These are phyloP conservation scores for Pteronotus mesoamericanus DNA, from an alignment of 2,797 vertebrate genomes.

Conservation along the genomic window DNA sequence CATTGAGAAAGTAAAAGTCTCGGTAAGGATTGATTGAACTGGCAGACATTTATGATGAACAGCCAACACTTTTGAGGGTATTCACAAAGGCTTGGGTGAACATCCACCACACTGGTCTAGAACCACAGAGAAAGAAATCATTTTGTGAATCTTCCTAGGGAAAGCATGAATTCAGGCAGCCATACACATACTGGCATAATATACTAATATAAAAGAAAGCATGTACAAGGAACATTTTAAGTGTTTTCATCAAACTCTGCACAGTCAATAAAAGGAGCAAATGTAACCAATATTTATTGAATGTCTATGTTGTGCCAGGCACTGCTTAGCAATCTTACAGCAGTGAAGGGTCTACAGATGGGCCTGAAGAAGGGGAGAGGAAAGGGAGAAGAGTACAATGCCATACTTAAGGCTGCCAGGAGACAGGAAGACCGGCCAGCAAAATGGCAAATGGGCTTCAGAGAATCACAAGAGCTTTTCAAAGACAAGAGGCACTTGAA, in stretches of 20 bases:
- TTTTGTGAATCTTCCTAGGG: background rate
- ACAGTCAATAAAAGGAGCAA: background rate
- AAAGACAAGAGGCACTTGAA: slow-evolving; percentile 58
- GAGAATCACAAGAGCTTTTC: slow-evolving; percentile 54
- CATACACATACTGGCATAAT: background rate
- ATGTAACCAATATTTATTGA: slow-evolving; percentile 34
- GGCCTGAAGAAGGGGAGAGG: background rate
- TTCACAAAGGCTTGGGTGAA: background rate
- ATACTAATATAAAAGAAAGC: background rate
- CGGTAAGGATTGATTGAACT: background rate
- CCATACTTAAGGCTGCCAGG: background rate
- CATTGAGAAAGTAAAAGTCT: background rate
- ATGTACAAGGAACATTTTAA: background rate
- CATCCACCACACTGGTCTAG: background rate
- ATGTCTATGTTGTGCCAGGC: background rate
- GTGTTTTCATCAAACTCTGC: background rate
- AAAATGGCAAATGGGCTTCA: slow-evolving; percentile 36
- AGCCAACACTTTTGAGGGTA: background rate
- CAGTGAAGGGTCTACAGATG: background rate
- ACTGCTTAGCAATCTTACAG: background rate
- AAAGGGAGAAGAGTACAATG: background rate
- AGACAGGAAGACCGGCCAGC: background rate
- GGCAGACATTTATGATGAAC: background rate
- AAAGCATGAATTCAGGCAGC: background rate
- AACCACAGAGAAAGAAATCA: background rate